phyloP scores from a whole-genome alignment of 2,888 invertebrate species.

The Omphaloscelis lunosa region DNA sequence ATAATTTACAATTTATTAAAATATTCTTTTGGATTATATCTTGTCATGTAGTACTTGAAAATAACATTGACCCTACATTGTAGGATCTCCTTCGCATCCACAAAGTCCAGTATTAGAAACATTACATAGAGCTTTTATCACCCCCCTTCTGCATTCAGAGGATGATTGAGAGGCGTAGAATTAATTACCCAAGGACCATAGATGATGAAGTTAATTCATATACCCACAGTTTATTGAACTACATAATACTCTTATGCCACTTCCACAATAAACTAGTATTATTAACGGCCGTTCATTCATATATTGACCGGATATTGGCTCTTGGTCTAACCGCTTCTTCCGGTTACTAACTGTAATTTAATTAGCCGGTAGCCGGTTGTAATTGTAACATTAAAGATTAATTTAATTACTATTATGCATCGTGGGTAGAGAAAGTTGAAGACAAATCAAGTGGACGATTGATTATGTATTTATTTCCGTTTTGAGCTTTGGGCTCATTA shows the following conservation, averaged over 20 bases:
- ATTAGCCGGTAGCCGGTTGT: slow-evolving; percentile 41
- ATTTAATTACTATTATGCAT: slow-evolving; percentile 45
- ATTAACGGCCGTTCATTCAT: slow-evolving; percentile 42
- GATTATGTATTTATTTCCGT: slow-evolving; percentile 37
- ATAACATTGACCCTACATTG: neutral
- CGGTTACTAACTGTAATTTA: slow-evolving; percentile 59
- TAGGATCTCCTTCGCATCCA: too few relatives aligned
- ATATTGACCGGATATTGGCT: slow-evolving; percentile 61
- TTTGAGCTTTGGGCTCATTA: neutral
- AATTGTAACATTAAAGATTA: slow-evolving; percentile 46
- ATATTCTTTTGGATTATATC: neutral
- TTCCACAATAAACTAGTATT: slow-evolving; percentile 43
- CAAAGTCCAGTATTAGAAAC: neutral
- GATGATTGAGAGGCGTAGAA: neutral
- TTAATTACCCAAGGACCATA: neutral
- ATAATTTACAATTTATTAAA: neutral
- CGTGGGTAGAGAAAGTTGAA: slow-evolving; percentile 35
- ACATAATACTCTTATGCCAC: slow-evolving; percentile 27
- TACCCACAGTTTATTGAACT: slow-evolving; percentile 44
- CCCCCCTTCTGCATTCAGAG: neutral
- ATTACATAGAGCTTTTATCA: neutral
- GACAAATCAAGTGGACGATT: neutral
- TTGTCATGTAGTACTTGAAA: neutral
- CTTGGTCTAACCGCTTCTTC: slow-evolving; percentile 58
- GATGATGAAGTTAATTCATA: neutral